Percentiles rank a stretch among this genome's conserved stretches.
phyloP scores from a whole-genome alignment of 2,888 invertebrate genomes.

The Empis livida region DNA sequence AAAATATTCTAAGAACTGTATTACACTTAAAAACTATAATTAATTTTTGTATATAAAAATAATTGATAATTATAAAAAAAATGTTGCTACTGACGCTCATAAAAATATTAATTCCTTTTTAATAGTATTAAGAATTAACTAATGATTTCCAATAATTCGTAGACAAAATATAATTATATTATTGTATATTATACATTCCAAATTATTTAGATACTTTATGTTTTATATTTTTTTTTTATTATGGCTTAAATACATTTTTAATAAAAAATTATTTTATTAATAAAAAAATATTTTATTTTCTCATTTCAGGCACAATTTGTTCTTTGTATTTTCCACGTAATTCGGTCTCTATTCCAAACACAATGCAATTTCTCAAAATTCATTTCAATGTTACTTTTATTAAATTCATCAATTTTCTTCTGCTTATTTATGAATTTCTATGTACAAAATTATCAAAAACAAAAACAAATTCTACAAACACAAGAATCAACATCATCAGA shows the following conservation, averaged over 20 bases:
- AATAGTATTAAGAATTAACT: too few species aligned
- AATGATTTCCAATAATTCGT: too few species aligned
- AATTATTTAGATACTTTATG: too few species aligned
- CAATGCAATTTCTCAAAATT: conserved; percentile 39
- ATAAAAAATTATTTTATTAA: background rate
- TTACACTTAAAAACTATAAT: too few species aligned
- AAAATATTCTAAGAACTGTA: too few species aligned
- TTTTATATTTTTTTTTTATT: background rate
- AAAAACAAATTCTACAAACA: conserved; percentile 15
- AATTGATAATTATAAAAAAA: too few species aligned
- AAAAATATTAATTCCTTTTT: too few species aligned
- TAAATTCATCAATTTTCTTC: conserved; percentile 81
- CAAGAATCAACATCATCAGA: conserved; percentile 2
- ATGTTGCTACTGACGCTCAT: too few species aligned
- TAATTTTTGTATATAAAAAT: too few species aligned
- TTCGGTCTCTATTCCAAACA: conserved; percentile 30
- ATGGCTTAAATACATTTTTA: background rate
- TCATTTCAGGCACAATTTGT: conserved; percentile 35
- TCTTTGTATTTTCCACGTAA: conserved; percentile 33
- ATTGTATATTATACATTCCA: too few species aligned
- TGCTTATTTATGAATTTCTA: conserved; percentile 86
- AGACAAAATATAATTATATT: too few species aligned
- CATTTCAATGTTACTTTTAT: conserved; percentile 58
- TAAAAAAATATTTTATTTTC: too few species aligned
- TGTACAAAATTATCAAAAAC: conserved; percentile 58